These are phyloP conservation scores for Phocoena sinus DNA, from an alignment of 2,113 vertebrate genomes.

Conservation along the genomic window DNA sequence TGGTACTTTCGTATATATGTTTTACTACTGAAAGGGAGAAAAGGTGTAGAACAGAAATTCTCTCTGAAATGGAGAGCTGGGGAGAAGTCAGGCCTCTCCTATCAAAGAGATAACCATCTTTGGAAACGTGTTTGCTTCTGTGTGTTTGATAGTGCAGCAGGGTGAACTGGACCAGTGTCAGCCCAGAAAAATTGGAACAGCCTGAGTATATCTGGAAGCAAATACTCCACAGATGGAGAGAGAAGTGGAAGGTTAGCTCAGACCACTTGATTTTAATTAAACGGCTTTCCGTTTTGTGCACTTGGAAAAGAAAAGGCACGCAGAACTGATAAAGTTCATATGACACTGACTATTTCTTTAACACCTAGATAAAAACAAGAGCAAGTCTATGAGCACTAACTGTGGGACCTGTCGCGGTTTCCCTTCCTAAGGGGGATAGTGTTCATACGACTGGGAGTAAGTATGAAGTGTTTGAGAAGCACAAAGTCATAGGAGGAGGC, in stretches of 20 bases:
- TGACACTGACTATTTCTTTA: not conserved
- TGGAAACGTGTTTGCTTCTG: not conserved
- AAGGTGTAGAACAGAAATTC: not conserved
- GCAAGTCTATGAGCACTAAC: not conserved
- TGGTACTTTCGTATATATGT: not conserved
- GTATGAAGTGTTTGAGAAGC: not conserved
- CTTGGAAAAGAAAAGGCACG: slow-evolving; percentile 63
- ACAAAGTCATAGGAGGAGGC: not conserved
- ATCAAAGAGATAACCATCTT: not conserved
- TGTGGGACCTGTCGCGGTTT: not conserved
- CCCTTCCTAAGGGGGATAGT: not conserved
- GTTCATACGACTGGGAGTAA: not conserved
- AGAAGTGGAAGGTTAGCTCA: slow-evolving; percentile 64
- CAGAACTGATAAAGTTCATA: slow-evolving; percentile 8
- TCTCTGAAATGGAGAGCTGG: not conserved
- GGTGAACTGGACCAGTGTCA: slow-evolving; percentile 51
- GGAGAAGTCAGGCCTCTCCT: not conserved
- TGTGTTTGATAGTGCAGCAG: not conserved
- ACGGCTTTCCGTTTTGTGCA: slow-evolving; percentile 51
- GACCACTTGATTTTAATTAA: slow-evolving; percentile 74
- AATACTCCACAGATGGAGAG: slow-evolving; percentile 71
- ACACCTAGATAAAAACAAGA: not conserved
- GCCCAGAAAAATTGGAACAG: slow-evolving; percentile 47
- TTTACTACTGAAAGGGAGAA: not conserved
- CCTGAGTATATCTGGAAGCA: slow-evolving; percentile 59